phyloP scores from a whole-genome alignment of 2,797 vertebrate genomes.

The Myiothlypis coronata region DNA sequence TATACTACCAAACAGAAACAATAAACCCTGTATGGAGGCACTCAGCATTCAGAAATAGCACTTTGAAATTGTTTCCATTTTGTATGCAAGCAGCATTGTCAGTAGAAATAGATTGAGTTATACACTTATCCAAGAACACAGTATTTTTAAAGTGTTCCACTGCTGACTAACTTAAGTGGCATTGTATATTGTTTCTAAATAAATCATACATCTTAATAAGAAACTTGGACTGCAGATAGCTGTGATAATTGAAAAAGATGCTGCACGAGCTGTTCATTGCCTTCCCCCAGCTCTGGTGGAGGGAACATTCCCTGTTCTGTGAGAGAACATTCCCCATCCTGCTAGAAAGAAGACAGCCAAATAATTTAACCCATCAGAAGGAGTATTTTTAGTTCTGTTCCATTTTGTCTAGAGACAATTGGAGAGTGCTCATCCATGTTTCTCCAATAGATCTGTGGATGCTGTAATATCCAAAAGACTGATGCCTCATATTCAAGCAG shows the following conservation, averaged over 20 bases:
- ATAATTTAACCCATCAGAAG: neutral
- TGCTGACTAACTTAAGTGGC: neutral
- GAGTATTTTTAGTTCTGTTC: constrained; percentile 16
- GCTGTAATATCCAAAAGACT: neutral
- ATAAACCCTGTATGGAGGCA: neutral
- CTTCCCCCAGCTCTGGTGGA: neutral
- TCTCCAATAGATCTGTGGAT: neutral
- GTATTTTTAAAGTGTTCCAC: neutral
- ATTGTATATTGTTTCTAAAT: neutral
- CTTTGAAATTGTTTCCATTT: neutral
- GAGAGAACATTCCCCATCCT: neutral
- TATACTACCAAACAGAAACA: neutral
- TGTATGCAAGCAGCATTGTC: neutral
- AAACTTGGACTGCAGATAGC: neutral
- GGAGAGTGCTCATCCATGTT: neutral
- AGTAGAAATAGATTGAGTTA: neutral
- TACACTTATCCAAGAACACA: neutral
- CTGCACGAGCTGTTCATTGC: neutral
- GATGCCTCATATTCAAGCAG: neutral
- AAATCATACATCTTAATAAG: neutral
- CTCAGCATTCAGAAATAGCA: neutral
- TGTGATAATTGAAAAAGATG: constrained; percentile 11
- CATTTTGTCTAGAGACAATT: neutral
- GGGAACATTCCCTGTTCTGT: neutral
- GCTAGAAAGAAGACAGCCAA: neutral